Evolutionary conservation across 37 sponge, comb jelly and placozoan genomes (phyloP).

Genomic region (Halisarca cf. caerulea): DNA sequence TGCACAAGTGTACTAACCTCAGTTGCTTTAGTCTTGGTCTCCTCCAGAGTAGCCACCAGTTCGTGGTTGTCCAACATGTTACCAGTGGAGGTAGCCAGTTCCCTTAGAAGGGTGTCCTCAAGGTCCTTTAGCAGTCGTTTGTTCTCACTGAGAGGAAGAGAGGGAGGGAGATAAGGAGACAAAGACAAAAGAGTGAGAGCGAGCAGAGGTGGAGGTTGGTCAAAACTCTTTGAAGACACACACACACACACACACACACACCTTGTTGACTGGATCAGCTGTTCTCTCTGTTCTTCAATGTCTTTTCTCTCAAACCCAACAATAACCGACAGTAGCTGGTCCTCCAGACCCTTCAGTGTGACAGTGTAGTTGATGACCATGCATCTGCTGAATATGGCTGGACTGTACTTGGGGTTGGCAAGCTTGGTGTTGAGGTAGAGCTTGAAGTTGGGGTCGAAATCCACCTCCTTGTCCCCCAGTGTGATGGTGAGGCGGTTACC

Average conservation of each 20-base stretch:
- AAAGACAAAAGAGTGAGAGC: neutral
- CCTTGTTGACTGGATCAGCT: constrained; percentile 94
- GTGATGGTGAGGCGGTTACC: constrained; percentile 88
- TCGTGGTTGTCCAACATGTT: constrained; percentile 99
- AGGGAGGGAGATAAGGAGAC: neutral
- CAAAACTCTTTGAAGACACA: neutral
- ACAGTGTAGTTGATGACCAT: constrained; percentile 99
- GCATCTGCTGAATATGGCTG: constrained; percentile 94
- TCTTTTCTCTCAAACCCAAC: constrained; percentile 94
- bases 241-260: constrained; percentile 4
- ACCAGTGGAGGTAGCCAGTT: constrained; percentile 95
- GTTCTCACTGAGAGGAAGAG: constrained; percentile 68
- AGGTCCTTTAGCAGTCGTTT: constrained; percentile 94
- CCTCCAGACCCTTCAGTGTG: constrained; percentile 97
- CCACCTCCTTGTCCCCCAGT: constrained; percentile 98
- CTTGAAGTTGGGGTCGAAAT: constrained; percentile 98
- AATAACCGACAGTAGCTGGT: constrained; percentile 98
- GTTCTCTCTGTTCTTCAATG: constrained; percentile 92
- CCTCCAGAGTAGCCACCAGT: constrained; percentile 95
- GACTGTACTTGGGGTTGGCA: constrained; percentile 98
- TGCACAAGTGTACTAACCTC: constrained; percentile 63
- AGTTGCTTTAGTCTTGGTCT: constrained; percentile 96
- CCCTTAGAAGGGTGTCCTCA: constrained; percentile 97
- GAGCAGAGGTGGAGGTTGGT: neutral
- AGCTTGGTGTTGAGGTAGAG: constrained; percentile 98